These are phyloP conservation scores for Leptocoma aspasia DNA, from an alignment of 2,113 vertebrate genomes.

Conservation along the genomic window DNA sequence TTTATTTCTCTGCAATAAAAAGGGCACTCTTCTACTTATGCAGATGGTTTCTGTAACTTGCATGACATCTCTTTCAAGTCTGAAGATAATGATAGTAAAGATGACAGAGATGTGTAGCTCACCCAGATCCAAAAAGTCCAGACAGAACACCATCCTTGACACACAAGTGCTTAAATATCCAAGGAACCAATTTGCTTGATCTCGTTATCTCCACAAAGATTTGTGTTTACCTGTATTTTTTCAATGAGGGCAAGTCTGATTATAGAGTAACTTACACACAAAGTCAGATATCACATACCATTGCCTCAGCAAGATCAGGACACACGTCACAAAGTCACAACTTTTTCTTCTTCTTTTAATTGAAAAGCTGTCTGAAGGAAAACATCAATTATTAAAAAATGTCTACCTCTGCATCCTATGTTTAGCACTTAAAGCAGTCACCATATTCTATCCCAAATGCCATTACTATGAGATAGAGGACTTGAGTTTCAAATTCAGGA, in stretches of 20 bases:
- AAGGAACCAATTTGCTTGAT: not conserved
- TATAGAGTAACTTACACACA: not conserved
- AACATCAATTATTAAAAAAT: not conserved
- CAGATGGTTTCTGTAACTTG: not conserved
- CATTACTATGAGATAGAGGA: not conserved
- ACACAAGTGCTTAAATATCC: not conserved
- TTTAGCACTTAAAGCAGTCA: not conserved
- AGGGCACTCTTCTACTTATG: not conserved
- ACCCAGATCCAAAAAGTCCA: not conserved
- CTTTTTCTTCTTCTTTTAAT: not conserved
- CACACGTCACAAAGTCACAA: not conserved
- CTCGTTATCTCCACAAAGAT: not conserved
- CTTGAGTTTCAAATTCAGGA: not conserved
- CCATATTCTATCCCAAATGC: not conserved
- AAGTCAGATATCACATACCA: not conserved
- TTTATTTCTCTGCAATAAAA: not conserved
- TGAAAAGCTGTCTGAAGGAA: not conserved
- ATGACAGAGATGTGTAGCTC: not conserved
- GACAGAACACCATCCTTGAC: not conserved
- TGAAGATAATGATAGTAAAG: not conserved
- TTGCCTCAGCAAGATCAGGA: not conserved
- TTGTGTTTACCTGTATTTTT: not conserved
- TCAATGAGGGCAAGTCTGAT: not conserved
- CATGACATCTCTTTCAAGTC: not conserved
- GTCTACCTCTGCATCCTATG: not conserved